Conservation (phyloP, 2,113 vertebrate species). For the Lepisosteus osseus region DNA sequence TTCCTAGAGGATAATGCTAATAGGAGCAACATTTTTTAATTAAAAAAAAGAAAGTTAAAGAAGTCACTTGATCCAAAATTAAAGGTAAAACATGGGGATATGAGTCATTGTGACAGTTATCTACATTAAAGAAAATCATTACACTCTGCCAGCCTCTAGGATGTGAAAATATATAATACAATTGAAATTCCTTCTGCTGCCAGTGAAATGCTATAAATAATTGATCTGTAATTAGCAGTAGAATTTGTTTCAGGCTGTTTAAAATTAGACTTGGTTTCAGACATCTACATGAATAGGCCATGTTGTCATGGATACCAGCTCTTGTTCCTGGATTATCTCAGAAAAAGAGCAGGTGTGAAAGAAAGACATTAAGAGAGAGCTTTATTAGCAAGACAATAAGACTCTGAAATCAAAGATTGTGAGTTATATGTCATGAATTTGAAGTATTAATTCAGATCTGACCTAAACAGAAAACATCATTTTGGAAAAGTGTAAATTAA, state of each 20-base stretch:
- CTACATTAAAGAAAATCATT: too few relatives aligned
- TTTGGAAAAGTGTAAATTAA: neutral
- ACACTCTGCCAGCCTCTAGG: too few relatives aligned
- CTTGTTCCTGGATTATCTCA: constrained; percentile 24
- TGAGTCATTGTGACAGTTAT: too few relatives aligned
- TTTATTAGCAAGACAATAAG: constrained; percentile 48
- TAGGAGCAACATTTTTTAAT: neutral
- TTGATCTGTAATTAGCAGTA: constrained; percentile 48
- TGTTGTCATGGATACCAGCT: constrained; percentile 69
- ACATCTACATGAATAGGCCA: constrained; percentile 53
- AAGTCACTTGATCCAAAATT: too few relatives aligned
- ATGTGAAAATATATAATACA: neutral
- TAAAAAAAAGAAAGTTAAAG: neutral
- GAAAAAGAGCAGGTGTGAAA: constrained; percentile 53
- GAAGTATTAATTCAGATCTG: constrained; percentile 1
- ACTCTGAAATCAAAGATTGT: neutral
- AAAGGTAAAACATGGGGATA: too few relatives aligned
- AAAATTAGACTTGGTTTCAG: constrained; percentile 36
- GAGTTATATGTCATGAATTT: neutral
- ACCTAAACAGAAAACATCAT: neutral
- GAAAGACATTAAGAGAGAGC: constrained; percentile 41
- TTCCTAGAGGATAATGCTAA: too few relatives aligned
- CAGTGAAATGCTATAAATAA: constrained; percentile 52
- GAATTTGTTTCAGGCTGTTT: neutral
- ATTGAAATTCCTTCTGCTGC: constrained; percentile 33